A percentile compares a stretch with the other conserved stretches of the same genome.
phyloP scores from a whole-genome alignment of 1,140 invertebrate species.

The Manduca sexta region DNA sequence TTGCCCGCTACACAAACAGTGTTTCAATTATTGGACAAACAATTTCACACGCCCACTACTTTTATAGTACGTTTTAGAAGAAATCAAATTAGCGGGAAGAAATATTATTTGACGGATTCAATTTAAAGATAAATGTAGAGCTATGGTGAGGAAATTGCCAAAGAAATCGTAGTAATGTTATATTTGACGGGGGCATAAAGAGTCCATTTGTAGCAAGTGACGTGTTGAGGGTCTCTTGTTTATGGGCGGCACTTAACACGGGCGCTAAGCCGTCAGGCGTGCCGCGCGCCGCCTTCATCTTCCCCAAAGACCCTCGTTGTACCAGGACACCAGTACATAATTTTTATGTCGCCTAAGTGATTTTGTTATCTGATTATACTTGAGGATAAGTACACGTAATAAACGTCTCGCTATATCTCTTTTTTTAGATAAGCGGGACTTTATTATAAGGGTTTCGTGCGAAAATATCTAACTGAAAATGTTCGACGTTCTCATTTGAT shows the following conservation, averaged over 20 bases:
- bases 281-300: constrained; percentile 5
- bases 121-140: neutral
- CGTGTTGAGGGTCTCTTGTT: constrained; percentile 38
- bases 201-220: constrained; percentile 41
- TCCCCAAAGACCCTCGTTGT: constrained; percentile 5
- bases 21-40: constrained; percentile 13
- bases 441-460: constrained; percentile 2
- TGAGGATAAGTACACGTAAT: constrained; percentile 28
- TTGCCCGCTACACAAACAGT: constrained; percentile 19
- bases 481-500: no score
- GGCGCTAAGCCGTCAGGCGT: constrained; percentile 25
- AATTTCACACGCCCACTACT: no score
- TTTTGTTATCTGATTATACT: constrained; percentile 34
- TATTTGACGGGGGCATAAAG: constrained; percentile 35
- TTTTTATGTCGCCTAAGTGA: constrained; percentile 33
- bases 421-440: constrained; percentile 17
- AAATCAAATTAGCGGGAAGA: no score
- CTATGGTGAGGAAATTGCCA: constrained; percentile 2
- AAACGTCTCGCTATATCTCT: constrained; percentile 22
- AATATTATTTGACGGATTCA: no score
- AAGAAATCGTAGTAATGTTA: constrained; percentile 25
- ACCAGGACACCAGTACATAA: constrained; percentile 21
- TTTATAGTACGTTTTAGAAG: no score
- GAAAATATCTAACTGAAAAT: no score
- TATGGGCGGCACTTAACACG: constrained; percentile 37